Conservation (phyloP, 2,113 vertebrate species). For the Jaculus jaculus region DNA sequence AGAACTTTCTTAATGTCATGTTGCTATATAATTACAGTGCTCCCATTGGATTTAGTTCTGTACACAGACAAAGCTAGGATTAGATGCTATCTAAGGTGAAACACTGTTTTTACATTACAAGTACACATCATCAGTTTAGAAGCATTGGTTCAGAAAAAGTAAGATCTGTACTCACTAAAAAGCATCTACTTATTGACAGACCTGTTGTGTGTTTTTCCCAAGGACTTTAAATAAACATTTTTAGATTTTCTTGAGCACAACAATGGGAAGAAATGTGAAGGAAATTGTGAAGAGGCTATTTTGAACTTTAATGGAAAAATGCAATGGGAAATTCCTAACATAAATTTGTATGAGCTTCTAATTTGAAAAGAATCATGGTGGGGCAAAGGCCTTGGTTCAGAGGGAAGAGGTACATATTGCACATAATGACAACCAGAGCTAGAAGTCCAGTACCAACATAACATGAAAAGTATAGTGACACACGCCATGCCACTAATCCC, state of each 20-base stretch:
- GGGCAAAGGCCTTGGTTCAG: no score
- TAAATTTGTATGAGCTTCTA: constrained; percentile 53
- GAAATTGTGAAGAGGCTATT: neutral
- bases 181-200: neutral
- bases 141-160: neutral
- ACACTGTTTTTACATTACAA: neutral
- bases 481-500: no score
- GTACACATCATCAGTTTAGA: neutral
- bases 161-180: neutral
- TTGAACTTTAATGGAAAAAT: constrained; percentile 59
- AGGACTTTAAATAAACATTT: neutral
- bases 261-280: neutral
- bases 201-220: neutral
- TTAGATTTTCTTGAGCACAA: neutral
- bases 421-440: no score
- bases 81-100: neutral
- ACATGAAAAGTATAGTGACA: no score
- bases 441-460: no score
- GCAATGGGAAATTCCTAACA: constrained; percentile 52
- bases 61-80: neutral
- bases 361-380: constrained; percentile 49
- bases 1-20: neutral
- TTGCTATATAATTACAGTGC: neutral
- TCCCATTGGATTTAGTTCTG: neutral
- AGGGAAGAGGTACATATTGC: no score